Evolutionary conservation across 2,113 vertebrate species (phyloP).

Genomic region (Ailurus styani): DNA sequence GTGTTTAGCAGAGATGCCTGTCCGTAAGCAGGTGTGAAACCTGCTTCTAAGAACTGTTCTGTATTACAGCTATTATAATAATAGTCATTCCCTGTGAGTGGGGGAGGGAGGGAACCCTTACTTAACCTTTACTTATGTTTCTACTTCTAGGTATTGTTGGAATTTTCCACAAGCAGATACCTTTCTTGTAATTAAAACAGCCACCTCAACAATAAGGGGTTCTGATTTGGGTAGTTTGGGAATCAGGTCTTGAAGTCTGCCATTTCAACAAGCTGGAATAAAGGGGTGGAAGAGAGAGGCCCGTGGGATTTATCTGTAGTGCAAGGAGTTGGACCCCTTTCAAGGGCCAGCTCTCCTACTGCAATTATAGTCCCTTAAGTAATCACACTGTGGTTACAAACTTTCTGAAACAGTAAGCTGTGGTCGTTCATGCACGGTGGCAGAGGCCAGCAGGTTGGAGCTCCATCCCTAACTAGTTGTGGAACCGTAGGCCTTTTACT

Average conservation of each 20-base stretch:
- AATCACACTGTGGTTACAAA: not conserved
- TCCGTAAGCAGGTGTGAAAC: not conserved
- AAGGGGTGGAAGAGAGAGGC: not conserved
- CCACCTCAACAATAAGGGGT: not conserved
- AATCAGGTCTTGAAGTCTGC: not conserved
- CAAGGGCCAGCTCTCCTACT: not conserved
- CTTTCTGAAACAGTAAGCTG: not conserved
- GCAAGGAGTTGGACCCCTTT: not conserved
- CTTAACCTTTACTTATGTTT: not conserved
- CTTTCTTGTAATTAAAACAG: not conserved
- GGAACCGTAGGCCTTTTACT: not conserved
- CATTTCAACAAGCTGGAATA: not conserved
- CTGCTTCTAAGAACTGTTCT: not conserved
- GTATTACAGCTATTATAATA: not conserved
- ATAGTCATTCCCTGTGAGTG: not conserved
- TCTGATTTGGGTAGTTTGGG: not conserved
- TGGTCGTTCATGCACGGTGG: not conserved
- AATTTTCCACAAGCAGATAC: not conserved
- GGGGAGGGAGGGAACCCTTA: not conserved
- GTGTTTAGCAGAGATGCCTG: not conserved
- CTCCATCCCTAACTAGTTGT: not conserved
- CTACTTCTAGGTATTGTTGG: not conserved
- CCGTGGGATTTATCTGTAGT: not conserved
- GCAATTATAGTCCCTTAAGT: not conserved
- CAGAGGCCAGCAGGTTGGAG: not conserved